A percentile compares a stretch with the other conserved stretches of the same genome.
Evolutionary conservation across 1,140 invertebrate genomes (phyloP).

Genomic region (Limonius californicus): DNA sequence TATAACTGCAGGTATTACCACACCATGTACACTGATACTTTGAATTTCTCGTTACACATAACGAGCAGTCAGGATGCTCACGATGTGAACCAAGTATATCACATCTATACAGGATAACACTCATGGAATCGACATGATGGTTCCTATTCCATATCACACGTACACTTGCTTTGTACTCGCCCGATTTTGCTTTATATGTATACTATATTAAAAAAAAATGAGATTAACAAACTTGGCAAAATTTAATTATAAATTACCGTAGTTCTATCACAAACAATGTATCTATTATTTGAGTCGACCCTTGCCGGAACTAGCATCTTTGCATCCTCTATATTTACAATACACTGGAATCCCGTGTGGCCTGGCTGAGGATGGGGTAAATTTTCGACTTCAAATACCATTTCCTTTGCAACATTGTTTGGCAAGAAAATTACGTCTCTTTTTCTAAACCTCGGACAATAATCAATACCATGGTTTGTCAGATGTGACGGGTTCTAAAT

Average conservation of each 20-base stretch:
- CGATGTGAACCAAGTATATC: constrained; percentile 87
- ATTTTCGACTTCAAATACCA: constrained; percentile 85
- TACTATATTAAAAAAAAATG: constrained; percentile 54
- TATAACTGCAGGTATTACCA: constrained; percentile 78
- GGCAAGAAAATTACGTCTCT: constrained; percentile 68
- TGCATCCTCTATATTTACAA: constrained; percentile 85
- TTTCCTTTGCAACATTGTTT: constrained; percentile 84
- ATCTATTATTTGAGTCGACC: constrained; percentile 70
- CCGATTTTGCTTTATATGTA: constrained; percentile 80
- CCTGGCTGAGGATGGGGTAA: constrained; percentile 80
- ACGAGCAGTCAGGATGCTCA: constrained; percentile 76
- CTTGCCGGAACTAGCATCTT: constrained; percentile 84
- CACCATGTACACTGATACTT: constrained; percentile 94
- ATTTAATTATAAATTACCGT: constrained; percentile 52
- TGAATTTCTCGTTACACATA: constrained; percentile 83
- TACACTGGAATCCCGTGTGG: constrained; percentile 85
- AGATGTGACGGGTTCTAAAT: constrained; percentile 72
- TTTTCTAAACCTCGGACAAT: constrained; percentile 76
- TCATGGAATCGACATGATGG: constrained; percentile 86
- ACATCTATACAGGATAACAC: constrained; percentile 91
- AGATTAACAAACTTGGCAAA: too few species aligned
- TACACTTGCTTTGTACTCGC: constrained; percentile 84
- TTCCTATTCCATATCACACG: constrained; percentile 90
- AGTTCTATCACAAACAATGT: constrained; percentile 87
- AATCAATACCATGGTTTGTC: constrained; percentile 67